Evolutionary conservation across 2,113 vertebrate genomes (phyloP).

Genomic region (Phalacrocorax pelagicus): DNA sequence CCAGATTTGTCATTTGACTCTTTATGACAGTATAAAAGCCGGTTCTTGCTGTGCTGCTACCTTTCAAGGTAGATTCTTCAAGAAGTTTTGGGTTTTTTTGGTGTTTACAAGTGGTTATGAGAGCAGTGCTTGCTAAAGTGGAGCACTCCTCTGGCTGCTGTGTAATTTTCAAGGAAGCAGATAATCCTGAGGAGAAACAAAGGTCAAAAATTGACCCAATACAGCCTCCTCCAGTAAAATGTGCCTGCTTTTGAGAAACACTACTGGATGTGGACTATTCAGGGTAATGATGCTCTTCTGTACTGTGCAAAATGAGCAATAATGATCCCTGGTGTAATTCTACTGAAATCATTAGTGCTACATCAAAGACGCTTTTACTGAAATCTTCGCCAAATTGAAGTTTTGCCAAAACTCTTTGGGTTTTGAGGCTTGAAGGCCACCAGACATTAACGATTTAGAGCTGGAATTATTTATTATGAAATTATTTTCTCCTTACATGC

Average conservation of each 20-base stretch:
- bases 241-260: neutral
- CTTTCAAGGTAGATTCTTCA: neutral
- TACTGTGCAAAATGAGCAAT: neutral
- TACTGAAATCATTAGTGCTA: neutral
- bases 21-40: neutral
- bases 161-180: neutral
- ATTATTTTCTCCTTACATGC: neutral
- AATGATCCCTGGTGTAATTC: neutral
- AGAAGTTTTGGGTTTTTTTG: neutral
- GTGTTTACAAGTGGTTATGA: neutral
- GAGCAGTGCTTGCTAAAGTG: neutral
- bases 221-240: neutral
- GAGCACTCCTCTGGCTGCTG: neutral
- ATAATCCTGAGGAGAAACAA: neutral
- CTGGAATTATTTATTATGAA: neutral
- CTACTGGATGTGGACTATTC: neutral
- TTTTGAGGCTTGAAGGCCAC: neutral
- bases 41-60: neutral
- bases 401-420: neutral
- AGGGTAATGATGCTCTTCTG: neutral
- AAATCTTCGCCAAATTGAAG: neutral
- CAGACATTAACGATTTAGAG: neutral
- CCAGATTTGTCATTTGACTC: neutral
- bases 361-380: neutral
- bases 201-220: neutral